A percentile compares a stretch with the other conserved stretches of the same genome.
phyloP scores from a whole-genome alignment of 2,113 vertebrate species.

The Mus pahari region DNA sequence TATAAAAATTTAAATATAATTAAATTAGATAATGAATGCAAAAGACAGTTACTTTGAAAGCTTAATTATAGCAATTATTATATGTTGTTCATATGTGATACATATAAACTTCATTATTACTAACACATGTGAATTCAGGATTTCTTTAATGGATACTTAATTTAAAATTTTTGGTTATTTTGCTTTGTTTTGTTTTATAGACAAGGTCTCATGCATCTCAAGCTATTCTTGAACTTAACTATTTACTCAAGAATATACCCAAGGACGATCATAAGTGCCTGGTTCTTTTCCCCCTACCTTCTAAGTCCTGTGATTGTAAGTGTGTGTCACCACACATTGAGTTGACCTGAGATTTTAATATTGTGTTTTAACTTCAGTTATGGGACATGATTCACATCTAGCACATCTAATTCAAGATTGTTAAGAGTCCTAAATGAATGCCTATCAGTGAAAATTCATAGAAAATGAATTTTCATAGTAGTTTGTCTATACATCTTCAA shows the following conservation, averaged over 20 bases:
- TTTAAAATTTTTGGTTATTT: too few species aligned
- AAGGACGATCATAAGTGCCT: not conserved
- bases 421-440: not conserved
- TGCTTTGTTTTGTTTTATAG: not conserved
- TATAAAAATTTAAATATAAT: not conserved
- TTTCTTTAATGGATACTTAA: not conserved
- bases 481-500: not conserved
- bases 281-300: not conserved
- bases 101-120: not conserved
- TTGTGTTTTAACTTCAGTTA: not conserved
- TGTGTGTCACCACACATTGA: too few species aligned
- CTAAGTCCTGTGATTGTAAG: not conserved
- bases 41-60: slow-evolving; percentile 29
- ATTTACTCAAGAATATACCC: not conserved
- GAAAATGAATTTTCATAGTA: not conserved
- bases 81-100: not conserved
- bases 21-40: not conserved
- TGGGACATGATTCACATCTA: not conserved
- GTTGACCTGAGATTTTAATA: not conserved
- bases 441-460: not conserved
- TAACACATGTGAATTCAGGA: not conserved
- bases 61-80: not conserved
- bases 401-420: not conserved
- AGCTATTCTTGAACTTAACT: not conserved
- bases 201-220: not conserved